Evolutionary conservation across 2,797 vertebrate species (phyloP).

Genomic region (Enteromius mattozi): DNA sequence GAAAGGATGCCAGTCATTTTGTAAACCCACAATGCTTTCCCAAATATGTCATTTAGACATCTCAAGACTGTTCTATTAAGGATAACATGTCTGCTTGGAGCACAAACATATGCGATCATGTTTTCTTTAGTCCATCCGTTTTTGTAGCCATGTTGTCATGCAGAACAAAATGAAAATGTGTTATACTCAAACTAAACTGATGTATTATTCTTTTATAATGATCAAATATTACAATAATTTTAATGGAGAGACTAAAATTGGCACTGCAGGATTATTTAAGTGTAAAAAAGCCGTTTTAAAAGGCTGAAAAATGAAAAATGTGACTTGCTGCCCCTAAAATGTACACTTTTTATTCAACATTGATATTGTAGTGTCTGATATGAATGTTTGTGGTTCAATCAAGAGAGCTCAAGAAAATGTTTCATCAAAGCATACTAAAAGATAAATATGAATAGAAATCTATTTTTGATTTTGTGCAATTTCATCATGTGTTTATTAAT

Average conservation of each 20-base stretch:
- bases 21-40: constrained; percentile 13
- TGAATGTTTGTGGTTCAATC: not conserved
- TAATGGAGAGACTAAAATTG: not conserved
- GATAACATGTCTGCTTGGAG: constrained; percentile 2
- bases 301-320: not conserved
- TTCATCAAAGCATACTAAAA: not conserved
- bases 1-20: constrained; percentile 31
- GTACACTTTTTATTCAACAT: not conserved
- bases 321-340: not conserved
- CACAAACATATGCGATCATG: not conserved
- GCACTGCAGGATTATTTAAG: not conserved
- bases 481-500: not conserved
- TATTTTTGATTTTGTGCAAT: not conserved
- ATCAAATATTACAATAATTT: not conserved
- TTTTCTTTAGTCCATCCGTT: not conserved
- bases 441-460: not conserved
- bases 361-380: not conserved
- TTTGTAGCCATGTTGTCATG: not conserved
- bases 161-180: not conserved
- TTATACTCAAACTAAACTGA: not conserved
- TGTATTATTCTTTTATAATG: not conserved
- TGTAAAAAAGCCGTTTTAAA: not conserved
- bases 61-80: constrained; percentile 19
- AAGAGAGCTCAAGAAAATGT: not conserved
- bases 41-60: constrained; percentile 16